Percentiles rank a stretch among this genome's conserved stretches.
phyloP scores from a whole-genome alignment of 1,140 invertebrate genomes.

The Lycorma delicatula region DNA sequence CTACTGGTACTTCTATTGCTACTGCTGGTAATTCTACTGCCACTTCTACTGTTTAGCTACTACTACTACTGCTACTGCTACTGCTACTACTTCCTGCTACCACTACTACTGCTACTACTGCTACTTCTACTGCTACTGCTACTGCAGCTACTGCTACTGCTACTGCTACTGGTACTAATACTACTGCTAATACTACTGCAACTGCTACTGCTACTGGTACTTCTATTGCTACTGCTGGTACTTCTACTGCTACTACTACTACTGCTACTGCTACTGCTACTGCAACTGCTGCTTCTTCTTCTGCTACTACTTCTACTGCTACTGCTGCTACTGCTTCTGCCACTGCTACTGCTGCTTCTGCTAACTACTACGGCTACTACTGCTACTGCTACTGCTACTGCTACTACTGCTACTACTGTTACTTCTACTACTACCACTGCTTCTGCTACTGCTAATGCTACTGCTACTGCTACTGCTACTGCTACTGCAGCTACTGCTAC shows the following conservation, averaged over 20 bases:
- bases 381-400: slow-evolving; percentile 6
- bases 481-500: no score
- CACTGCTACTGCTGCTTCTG: slow-evolving; percentile 1
- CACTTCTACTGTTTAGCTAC: no score
- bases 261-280: slow-evolving; percentile 6
- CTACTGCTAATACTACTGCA: no score
- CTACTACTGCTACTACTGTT: slow-evolving; percentile 6
- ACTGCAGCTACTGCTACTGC: no score
- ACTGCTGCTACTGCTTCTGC: slow-evolving; percentile 3
- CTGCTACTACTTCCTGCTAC: no score
- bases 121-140: slow-evolving; percentile 5
- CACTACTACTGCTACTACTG: slow-evolving; percentile 6
- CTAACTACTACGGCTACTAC: neutral
- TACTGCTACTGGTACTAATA: no score
- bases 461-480: no score
- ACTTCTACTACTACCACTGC: no score
- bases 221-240: slow-evolving; percentile 1
- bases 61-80: slow-evolving; percentile 6
- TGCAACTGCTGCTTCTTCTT: neutral
- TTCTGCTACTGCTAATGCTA: no score
- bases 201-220: slow-evolving; percentile 4
- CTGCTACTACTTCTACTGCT: slow-evolving; percentile 5
- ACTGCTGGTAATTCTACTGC: neutral
- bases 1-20: slow-evolving; percentile 3
- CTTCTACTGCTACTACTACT: slow-evolving; percentile 7